phyloP scores from a whole-genome alignment of 2,888 invertebrate species.

The Stenurella melanura region DNA sequence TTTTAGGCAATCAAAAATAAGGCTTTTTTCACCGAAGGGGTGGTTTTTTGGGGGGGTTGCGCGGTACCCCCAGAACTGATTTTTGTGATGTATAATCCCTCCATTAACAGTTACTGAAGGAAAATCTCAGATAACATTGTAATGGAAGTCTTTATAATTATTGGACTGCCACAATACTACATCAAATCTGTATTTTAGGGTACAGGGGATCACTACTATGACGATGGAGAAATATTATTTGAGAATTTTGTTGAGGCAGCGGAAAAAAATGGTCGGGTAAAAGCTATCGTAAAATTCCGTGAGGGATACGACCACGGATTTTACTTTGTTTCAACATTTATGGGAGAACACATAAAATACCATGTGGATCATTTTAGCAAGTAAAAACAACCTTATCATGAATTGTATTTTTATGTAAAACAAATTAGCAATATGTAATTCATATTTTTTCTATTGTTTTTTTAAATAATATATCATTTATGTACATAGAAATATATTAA shows the following conservation, averaged over 20 bases:
- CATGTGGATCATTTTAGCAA: constrained; percentile 85
- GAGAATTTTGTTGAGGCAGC: constrained; percentile 87
- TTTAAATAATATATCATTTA: constrained; percentile 24
- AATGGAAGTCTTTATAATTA: too few species aligned
- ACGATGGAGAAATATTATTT: constrained; percentile 85
- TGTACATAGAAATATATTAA: constrained; percentile 29
- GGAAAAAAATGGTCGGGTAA: constrained; percentile 79
- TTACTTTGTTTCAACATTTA: constrained; percentile 92
- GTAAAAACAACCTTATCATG: constrained; percentile 48
- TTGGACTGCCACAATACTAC: too few species aligned
- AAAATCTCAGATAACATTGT: too few species aligned
- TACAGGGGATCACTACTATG: constrained; percentile 85
- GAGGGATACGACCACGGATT: constrained; percentile 97
- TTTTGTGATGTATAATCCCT: too few species aligned
- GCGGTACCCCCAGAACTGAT: too few species aligned
- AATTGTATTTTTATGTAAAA: constrained; percentile 20
- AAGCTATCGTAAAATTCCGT: constrained; percentile 82
- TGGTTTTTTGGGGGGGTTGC: too few species aligned
- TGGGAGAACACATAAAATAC: constrained; percentile 93
- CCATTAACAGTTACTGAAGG: too few species aligned
- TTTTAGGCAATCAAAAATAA: too few species aligned
- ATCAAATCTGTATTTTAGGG: constrained; percentile 78
- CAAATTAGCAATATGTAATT: constrained; percentile 15
- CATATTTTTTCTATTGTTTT: constrained; percentile 21
- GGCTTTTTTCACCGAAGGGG: too few species aligned